phyloP scores from a whole-genome alignment of 2,888 invertebrate genomes.

The Emmelina monodactyla region DNA sequence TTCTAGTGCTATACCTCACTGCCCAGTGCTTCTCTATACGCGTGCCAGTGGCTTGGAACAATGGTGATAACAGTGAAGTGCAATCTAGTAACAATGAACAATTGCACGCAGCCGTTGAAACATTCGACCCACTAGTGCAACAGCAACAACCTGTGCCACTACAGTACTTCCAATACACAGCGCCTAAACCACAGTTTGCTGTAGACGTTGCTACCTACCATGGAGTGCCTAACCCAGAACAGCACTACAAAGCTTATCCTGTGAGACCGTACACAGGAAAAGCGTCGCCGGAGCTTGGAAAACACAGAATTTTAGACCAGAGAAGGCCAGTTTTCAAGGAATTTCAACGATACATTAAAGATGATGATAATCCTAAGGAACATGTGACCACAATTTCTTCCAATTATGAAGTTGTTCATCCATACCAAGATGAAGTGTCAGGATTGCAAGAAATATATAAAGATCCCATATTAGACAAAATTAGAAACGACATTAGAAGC shows the following conservation, averaged over 20 bases:
- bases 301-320: conserved; percentile 34
- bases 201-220: conserved; percentile 43
- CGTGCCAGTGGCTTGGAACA: conserved; percentile 43
- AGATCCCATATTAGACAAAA: conserved; percentile 42
- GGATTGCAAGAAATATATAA: conserved; percentile 39
- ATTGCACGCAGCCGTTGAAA: conserved; percentile 21
- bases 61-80: conserved; percentile 41
- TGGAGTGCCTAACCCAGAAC: conserved; percentile 40
- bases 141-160: conserved; percentile 25
- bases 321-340: conserved; percentile 26
- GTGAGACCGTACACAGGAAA: conserved; percentile 34
- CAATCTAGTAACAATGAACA: conserved; percentile 18
- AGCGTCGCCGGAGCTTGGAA: conserved; percentile 33
- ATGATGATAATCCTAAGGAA: conserved; percentile 20
- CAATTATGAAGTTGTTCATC: conserved; percentile 49
- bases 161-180: conserved; percentile 48
- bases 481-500: conserved; percentile 35
- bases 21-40: conserved; percentile 39
- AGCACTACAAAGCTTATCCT: conserved; percentile 38
- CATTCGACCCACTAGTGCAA: conserved; percentile 18
- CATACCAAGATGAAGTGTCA: conserved; percentile 46
- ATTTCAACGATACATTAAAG: conserved; percentile 32
- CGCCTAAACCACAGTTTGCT: conserved; percentile 49
- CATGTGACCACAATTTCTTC: conserved; percentile 29
- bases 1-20: conserved; percentile 38